Conservation (phyloP, 2,888 invertebrate species). For the Chrysolina oricalcia region DNA sequence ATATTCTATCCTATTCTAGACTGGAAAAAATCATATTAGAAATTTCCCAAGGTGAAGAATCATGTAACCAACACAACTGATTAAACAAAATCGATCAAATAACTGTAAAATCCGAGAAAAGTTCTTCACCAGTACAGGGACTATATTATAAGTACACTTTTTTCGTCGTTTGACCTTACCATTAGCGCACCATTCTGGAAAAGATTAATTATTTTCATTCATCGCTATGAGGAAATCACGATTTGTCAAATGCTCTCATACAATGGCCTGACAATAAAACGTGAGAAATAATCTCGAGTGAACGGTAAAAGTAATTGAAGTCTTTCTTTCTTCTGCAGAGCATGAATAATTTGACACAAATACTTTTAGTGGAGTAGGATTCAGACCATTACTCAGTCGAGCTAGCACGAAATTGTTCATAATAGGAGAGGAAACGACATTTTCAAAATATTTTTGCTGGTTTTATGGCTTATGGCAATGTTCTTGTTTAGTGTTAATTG, state of each 20-base stretch:
- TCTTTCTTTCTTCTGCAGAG: constrained; percentile 47
- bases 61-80: too few relatives aligned
- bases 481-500: too few relatives aligned
- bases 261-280: constrained; percentile 58
- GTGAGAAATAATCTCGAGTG: constrained; percentile 59
- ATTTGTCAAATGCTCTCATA: constrained; percentile 59
- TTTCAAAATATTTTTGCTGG: too few relatives aligned
- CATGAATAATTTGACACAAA: constrained; percentile 58
- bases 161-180: constrained; percentile 38
- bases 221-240: constrained; percentile 59
- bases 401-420: neutral
- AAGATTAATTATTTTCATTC: constrained; percentile 58
- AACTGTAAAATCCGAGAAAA: too few relatives aligned
- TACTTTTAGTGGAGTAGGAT: constrained; percentile 28
- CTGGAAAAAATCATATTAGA: too few relatives aligned
- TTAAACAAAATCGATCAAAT: neutral
- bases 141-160: neutral
- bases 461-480: too few relatives aligned
- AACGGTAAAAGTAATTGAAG: constrained; percentile 60
- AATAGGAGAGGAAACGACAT: too few relatives aligned
- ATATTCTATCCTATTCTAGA: too few relatives aligned
- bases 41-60: too few relatives aligned
- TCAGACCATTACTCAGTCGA: constrained; percentile 19
- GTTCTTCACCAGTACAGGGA: too few relatives aligned
- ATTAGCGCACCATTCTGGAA: constrained; percentile 39